Conservation (phyloP, 2,797 vertebrate species). For the Sciaenops ocellatus region DNA sequence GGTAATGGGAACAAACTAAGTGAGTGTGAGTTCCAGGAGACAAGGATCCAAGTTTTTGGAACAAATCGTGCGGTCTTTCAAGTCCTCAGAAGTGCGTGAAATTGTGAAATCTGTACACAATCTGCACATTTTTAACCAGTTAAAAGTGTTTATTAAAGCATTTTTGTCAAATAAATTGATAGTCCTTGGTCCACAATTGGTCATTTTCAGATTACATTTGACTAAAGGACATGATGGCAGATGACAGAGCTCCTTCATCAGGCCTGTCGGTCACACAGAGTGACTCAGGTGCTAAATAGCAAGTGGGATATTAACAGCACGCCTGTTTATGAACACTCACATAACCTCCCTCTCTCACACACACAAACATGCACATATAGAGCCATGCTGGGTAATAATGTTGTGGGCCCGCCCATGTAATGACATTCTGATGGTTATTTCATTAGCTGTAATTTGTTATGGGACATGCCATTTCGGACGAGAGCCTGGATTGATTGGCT, state of each 20-base stretch:
- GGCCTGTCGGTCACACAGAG: constrained; percentile 52
- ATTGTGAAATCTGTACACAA: constrained; percentile 6
- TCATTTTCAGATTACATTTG: not conserved
- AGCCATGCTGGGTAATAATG: constrained; percentile 78
- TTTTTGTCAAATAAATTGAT: not conserved
- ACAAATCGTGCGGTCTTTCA: constrained; percentile 17
- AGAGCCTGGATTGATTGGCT: constrained; percentile 82
- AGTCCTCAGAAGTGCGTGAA: constrained; percentile 20
- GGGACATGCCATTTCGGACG: constrained; percentile 86
- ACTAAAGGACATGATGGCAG: constrained; percentile 7
- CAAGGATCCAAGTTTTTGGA: constrained; percentile 38
- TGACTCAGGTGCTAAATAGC: constrained; percentile 78
- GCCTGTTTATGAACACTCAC: constrained; percentile 56
- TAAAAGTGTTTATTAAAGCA: not conserved
- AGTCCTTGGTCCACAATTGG: not conserved
- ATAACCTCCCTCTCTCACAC: constrained; percentile 25
- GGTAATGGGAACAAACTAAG: constrained; percentile 60
- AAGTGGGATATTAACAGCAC: constrained; percentile 40
- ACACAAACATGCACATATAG: constrained; percentile 38
- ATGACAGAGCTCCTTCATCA: constrained; percentile 40
- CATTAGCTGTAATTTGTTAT: constrained; percentile 88
- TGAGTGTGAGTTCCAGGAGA: constrained; percentile 51
- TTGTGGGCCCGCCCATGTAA: constrained; percentile 76
- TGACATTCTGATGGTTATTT: constrained; percentile 87
- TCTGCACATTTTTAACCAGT: not conserved